Evolutionary conservation across 2,113 vertebrate species (phyloP).

Genomic region (Coryphaenoides rupestris): DNA sequence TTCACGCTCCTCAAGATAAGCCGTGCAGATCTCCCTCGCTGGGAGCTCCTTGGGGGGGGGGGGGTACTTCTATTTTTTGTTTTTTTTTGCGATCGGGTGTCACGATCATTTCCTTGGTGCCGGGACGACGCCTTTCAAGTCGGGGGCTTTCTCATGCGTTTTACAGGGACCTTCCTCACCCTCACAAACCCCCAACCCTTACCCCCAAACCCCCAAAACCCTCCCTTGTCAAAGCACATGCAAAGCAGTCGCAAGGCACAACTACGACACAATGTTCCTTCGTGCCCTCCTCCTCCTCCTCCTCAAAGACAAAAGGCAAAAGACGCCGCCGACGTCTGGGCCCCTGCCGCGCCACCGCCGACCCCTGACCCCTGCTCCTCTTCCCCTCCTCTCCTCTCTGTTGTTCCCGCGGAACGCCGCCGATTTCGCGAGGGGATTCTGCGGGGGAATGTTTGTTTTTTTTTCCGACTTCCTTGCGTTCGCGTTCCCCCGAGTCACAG

Average conservation of each 20-base stretch:
- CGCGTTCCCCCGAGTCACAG: too few species aligned
- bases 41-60: conserved; percentile 41
- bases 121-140: conserved; percentile 72
- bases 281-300: conserved; percentile 29
- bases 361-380: background rate
- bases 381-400: background rate
- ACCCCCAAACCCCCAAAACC: too few species aligned
- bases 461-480: too few species aligned
- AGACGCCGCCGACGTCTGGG: conserved; percentile 40
- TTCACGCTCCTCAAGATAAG: conserved; percentile 75
- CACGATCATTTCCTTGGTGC: conserved; percentile 74
- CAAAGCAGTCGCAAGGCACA: conserved; percentile 41
- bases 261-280: conserved; percentile 61
- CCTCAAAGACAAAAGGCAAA: conserved; percentile 27
- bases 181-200: too few species aligned
- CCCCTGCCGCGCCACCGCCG: too few species aligned
- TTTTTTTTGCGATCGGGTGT: conserved; percentile 73
- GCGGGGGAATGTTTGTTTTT: background rate
- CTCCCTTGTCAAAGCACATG: conserved; percentile 47
- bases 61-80: conserved; percentile 28
- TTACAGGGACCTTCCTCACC: conserved; percentile 25
- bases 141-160: conserved; percentile 58
- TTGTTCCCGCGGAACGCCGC: background rate
- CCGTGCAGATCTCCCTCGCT: conserved; percentile 61
- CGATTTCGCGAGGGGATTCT: background rate